Percentiles rank a stretch among this genome's conserved stretches.
Conservation (phyloP, 2,888 invertebrate genomes). For the Standfussiana lucernea region DNA sequence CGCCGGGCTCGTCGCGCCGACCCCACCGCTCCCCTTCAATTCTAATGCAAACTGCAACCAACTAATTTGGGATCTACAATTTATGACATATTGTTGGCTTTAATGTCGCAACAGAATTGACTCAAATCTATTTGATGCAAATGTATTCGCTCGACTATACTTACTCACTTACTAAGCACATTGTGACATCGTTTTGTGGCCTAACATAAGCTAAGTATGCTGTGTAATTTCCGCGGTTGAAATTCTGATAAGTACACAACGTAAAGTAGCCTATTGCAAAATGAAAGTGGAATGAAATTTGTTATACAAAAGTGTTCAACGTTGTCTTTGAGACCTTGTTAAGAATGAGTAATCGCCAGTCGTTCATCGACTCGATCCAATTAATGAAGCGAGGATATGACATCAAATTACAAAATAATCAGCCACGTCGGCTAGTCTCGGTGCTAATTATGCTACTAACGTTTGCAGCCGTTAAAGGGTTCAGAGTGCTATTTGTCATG, state of each 20-base stretch:
- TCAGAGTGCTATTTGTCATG: constrained; percentile 74
- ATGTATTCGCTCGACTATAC: constrained; percentile 49
- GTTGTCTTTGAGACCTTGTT: constrained; percentile 59
- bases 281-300: constrained; percentile 52
- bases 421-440: constrained; percentile 68
- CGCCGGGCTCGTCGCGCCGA: constrained; percentile 60
- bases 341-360: constrained; percentile 66
- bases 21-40: constrained; percentile 72
- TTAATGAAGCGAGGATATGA: constrained; percentile 74
- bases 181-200: constrained; percentile 58
- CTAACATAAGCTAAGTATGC: constrained; percentile 49
- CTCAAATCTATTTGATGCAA: constrained; percentile 61
- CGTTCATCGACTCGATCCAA: constrained; percentile 62
- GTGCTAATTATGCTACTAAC: constrained; percentile 75
- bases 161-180: constrained; percentile 33
- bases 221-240: constrained; percentile 55
- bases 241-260: constrained; percentile 48
- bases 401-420: constrained; percentile 85
- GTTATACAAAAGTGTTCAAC: constrained; percentile 26
- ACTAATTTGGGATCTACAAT: constrained; percentile 79
- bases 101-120: constrained; percentile 69
- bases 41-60: constrained; percentile 85
- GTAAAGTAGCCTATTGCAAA: constrained; percentile 46
- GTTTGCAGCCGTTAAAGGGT: constrained; percentile 70
- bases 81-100: constrained; percentile 82